These are phyloP conservation scores for Melanostigma gelatinosum DNA, from an alignment of 2,113 vertebrate species.

Conservation along the genomic window DNA sequence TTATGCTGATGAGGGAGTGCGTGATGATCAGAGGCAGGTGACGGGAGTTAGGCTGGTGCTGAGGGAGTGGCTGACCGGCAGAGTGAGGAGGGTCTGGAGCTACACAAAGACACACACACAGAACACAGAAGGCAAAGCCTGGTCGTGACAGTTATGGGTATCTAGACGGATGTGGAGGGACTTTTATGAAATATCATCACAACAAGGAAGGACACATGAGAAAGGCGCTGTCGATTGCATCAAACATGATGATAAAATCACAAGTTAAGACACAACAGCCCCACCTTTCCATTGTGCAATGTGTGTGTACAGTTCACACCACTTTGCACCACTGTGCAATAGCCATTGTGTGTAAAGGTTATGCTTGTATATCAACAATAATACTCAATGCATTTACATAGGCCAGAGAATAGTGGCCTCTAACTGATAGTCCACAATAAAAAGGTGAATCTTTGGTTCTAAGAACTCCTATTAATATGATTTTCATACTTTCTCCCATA, in stretches of 20 bases:
- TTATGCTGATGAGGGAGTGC: too few relatives aligned
- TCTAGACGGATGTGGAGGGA: background rate
- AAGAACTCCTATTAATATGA: background rate
- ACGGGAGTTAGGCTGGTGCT: too few relatives aligned
- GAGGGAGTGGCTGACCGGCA: too few relatives aligned
- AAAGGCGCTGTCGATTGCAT: background rate
- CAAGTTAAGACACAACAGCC: background rate
- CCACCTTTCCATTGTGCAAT: background rate
- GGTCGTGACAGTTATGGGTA: background rate
- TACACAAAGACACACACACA: too few relatives aligned
- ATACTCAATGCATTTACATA: background rate
- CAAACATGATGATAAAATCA: slow-evolving; percentile 9
- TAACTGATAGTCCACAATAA: background rate
- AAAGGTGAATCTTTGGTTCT: background rate
- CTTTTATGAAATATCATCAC: background rate
- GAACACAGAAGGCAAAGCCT: too few relatives aligned
- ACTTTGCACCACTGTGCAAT: background rate
- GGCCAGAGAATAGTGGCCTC: background rate
- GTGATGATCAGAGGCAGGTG: too few relatives aligned
- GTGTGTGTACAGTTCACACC: background rate
- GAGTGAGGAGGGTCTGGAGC: too few relatives aligned
- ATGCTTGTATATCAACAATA: background rate
- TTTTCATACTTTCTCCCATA: background rate
- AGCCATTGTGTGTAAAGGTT: background rate
- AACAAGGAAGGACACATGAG: background rate